Conservation (phyloP, 1,140 invertebrate species). For the Scaptomyza pallida region DNA sequence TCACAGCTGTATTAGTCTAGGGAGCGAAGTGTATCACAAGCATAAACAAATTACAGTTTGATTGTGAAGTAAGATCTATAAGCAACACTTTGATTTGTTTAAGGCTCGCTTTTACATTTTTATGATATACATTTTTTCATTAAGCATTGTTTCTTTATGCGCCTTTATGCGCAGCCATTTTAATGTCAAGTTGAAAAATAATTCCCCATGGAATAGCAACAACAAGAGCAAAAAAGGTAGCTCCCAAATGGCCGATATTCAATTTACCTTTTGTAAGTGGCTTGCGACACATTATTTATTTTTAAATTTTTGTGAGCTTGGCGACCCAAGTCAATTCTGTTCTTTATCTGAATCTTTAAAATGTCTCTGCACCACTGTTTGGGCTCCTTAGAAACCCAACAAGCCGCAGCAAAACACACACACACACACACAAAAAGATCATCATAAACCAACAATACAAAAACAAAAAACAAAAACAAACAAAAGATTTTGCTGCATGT, state of each 20-base stretch:
- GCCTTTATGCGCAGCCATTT: constrained; percentile 21
- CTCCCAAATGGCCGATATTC: constrained; percentile 35
- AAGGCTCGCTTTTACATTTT: too few relatives aligned
- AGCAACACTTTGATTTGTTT: too few relatives aligned
- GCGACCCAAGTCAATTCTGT: constrained; percentile 14
- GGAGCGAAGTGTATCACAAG: too few relatives aligned
- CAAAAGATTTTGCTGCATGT: constrained; percentile 39
- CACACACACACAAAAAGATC: too few relatives aligned
- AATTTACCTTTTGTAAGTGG: constrained; percentile 39
- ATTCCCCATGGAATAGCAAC: constrained; percentile 17
- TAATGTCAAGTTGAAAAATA: constrained; percentile 23
- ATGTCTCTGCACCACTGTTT: constrained; percentile 11
- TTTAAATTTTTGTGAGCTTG: constrained; percentile 8
- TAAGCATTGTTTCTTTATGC: constrained; percentile 15
- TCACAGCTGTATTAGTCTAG: too few relatives aligned
- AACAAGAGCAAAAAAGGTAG: constrained; percentile 38
- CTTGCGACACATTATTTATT: constrained; percentile 33
- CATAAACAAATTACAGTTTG: too few relatives aligned
- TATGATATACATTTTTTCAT: too few relatives aligned
- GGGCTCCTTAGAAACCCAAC: not conserved
- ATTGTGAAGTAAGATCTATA: too few relatives aligned
- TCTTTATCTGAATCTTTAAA: constrained; percentile 2
- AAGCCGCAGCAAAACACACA: not conserved
- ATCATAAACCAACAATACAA: constrained; percentile 15
- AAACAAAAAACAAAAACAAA: constrained; percentile 9